A percentile compares a stretch with the other conserved stretches of the same genome.
Evolutionary conservation across 2,113 vertebrate genomes (phyloP).

Genomic region (Mustela lutreola): DNA sequence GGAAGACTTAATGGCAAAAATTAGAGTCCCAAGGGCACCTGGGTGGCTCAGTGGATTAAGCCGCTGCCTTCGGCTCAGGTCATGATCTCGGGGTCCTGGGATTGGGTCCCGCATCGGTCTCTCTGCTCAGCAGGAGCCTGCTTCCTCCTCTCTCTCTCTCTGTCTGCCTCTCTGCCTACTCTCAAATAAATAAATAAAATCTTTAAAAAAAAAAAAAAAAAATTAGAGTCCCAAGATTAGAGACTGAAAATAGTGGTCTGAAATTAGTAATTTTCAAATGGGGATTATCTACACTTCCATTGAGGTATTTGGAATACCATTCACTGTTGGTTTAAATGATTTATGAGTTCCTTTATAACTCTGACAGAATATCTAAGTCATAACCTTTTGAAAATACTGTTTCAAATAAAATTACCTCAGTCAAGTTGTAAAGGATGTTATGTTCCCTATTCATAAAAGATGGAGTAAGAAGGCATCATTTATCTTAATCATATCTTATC

Average conservation of each 20-base stretch:
- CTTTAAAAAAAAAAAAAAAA: background rate
- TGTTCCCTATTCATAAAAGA: background rate
- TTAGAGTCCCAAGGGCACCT: background rate
- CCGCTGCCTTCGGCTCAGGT: too few relatives aligned
- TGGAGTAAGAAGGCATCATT: background rate
- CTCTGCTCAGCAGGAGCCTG: too few relatives aligned
- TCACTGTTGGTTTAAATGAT: background rate
- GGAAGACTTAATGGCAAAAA: background rate
- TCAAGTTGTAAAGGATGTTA: background rate
- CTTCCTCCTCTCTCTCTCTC: too few relatives aligned
- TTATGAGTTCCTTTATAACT: background rate
- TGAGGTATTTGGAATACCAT: background rate
- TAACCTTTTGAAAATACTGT: background rate
- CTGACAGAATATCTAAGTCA: background rate
- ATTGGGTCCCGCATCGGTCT: too few relatives aligned
- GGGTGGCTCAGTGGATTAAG: too few relatives aligned
- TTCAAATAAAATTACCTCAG: background rate
- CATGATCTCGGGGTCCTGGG: too few relatives aligned
- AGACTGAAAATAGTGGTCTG: background rate
- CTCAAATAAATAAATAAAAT: too few relatives aligned
- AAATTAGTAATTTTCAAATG: constrained; percentile 10
- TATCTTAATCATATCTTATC: background rate
- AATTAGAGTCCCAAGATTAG: constrained; percentile 16
- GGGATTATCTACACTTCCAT: background rate
- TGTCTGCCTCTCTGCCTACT: too few relatives aligned